These are phyloP conservation scores for Smutsia temminckii DNA, from an alignment of 2,797 vertebrate species.

Conservation along the genomic window DNA sequence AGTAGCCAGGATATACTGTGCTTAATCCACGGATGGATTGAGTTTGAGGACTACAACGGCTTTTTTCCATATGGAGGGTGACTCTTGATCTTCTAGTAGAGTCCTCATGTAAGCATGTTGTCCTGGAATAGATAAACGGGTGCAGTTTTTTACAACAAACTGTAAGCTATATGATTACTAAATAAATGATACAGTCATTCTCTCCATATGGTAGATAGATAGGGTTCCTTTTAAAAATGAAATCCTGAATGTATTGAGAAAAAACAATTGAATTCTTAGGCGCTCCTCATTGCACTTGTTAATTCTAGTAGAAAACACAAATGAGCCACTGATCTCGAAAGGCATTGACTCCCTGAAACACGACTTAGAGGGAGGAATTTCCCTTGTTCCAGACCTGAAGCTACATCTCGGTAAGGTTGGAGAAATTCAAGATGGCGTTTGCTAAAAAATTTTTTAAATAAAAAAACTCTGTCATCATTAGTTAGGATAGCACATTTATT, in stretches of 20 bases:
- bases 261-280: neutral
- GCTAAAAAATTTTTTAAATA: neutral
- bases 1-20: neutral
- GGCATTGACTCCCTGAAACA: neutral
- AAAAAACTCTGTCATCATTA: constrained; percentile 10
- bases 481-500: constrained; percentile 72
- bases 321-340: neutral
- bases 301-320: neutral
- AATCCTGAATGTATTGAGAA: neutral
- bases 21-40: neutral
- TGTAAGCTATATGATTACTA: neutral
- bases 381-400: neutral
- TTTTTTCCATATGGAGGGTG: neutral
- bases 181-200: neutral
- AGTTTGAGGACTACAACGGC: neutral
- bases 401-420: neutral
- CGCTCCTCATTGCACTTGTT: neutral
- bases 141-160: neutral
- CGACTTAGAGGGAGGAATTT: neutral
- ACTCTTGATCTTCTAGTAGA: neutral
- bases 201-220: neutral
- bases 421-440: constrained; percentile 12
- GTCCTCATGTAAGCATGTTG: neutral
- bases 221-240: neutral
- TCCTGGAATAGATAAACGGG: neutral